Conservation (phyloP, 1,140 invertebrate species). For the Subanguina moxae region DNA sequence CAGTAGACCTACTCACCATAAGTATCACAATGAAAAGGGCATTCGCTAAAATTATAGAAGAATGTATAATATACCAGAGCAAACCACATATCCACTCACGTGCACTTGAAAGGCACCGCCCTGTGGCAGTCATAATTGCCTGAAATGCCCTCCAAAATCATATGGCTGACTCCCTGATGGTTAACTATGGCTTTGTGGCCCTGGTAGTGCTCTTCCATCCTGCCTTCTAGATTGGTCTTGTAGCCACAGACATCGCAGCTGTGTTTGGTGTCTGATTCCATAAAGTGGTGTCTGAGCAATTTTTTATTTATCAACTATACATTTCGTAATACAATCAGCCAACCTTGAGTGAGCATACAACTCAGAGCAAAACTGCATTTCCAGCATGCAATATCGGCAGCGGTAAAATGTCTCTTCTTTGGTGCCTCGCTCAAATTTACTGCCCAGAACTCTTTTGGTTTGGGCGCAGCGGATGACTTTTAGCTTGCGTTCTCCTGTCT, state of each 20-base stretch:
- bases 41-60: conserved; percentile 19
- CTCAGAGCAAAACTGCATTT: background rate
- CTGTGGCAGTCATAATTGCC: background rate
- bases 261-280: background rate
- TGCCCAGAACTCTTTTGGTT: background rate
- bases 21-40: conserved; percentile 20
- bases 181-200: background rate
- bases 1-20: conserved; percentile 3
- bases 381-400: background rate
- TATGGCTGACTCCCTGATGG: background rate
- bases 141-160: background rate
- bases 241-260: conserved; percentile 16
- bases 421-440: background rate
- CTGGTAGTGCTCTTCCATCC: conserved; percentile 10
- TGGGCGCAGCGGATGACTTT: background rate
- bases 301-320: too few species aligned
- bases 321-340: too few species aligned
- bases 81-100: conserved; percentile 1
- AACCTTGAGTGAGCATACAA: background rate
- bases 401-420: background rate
- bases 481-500: background rate
- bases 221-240: conserved; percentile 7
- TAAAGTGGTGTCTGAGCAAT: background rate
- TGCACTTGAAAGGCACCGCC: conserved; percentile 18
- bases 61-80: background rate